These are phyloP conservation scores for Callinectes sapidus DNA, from an alignment of 2,888 invertebrate genomes.

Conservation along the genomic window DNA sequence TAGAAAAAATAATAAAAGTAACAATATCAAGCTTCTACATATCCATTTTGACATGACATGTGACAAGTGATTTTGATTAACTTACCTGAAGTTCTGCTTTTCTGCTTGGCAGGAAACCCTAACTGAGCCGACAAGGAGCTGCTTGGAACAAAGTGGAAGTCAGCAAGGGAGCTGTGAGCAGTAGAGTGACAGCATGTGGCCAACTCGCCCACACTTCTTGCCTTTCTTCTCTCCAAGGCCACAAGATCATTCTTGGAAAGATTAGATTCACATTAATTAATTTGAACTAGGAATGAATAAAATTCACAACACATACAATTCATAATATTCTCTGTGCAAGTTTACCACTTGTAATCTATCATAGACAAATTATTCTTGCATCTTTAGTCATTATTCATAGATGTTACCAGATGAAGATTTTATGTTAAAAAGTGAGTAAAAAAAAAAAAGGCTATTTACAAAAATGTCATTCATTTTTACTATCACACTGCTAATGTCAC, in stretches of 20 bases:
- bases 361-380: too few species aligned
- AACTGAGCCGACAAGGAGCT: not conserved
- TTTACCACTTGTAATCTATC: too few species aligned
- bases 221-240: not conserved
- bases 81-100: not conserved
- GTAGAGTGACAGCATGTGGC: not conserved
- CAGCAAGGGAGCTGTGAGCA: not conserved
- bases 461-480: too few species aligned
- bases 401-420: too few species aligned
- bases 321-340: too few species aligned
- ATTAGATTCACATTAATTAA: not conserved
- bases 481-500: too few species aligned
- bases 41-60: too few species aligned
- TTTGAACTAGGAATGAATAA: not conserved
- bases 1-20: not conserved
- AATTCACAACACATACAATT: too few species aligned
- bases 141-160: constrained; percentile 5
- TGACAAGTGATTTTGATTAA: not conserved
- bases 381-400: too few species aligned
- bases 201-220: not conserved
- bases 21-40: too few species aligned
- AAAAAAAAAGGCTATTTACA: too few species aligned
- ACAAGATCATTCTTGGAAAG: not conserved
- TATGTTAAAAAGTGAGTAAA: too few species aligned
- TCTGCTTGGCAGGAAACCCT: not conserved